Base-by-base conservation (phyloP, 2,888 invertebrate genomes). In the Holacanthella duospinosa region DNA sequence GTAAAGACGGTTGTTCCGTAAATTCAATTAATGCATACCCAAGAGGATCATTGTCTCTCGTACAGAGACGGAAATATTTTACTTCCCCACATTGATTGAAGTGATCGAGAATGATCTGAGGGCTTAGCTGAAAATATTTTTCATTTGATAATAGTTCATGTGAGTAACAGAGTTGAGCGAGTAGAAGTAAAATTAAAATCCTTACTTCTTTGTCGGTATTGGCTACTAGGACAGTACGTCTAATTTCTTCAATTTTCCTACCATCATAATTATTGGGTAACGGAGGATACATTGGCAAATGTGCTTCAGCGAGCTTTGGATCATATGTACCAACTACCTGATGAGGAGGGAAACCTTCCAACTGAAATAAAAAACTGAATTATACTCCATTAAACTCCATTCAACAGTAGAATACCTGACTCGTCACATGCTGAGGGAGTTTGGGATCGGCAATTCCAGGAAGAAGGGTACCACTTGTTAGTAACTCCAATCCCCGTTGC, bases 231-330 rank as follows among this genome's bases (percentile, higher is more conserved):
- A 96, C 81, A 0, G 99, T 99, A 68, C 99, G 83, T 28, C 99
- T 83, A 28, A 96, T 93, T 79, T 99, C 97, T 78, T 99, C 96
- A 65, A 95, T 89, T 77, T 90, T 89, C 24, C 88, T 82, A 2
- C 88, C 85, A 77, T 95, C 95, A 74, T 88, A 86, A 64, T 87
- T 86, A 0, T 90, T 88, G 6, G 94, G 92, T 61, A 95, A 77
- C 0, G 89, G 86, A 4, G 99, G 99, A 78, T 99, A 99, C 2
- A 86, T 83, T 0, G 95, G 91, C 61, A 99, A 78, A 53, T 89
- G 89, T 64, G 86, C 83, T 2, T 86, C 84, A 27, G 85, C 84
- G 68, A 99, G 78, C 75, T 89, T 87, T 0, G 95, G 94, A 78
- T 99, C 97, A 75, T 87, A 86, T 0, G 92, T 93, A 67, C 87